These are phyloP conservation scores for Leucopternis melanops DNA, from an alignment of 2,113 vertebrate genomes.

Conservation along the genomic window DNA sequence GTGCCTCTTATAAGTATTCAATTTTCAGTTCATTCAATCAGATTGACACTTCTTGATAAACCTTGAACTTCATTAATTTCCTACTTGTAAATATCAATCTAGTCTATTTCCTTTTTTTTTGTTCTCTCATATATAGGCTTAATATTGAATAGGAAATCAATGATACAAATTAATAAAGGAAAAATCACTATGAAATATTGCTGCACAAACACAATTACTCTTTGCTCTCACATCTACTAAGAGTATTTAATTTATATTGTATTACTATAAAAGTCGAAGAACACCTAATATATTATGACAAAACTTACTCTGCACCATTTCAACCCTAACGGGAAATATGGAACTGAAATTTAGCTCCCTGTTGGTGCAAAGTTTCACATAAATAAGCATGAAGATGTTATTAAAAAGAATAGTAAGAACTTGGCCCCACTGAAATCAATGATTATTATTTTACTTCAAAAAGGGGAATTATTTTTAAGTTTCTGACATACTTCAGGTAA, in stretches of 20 bases:
- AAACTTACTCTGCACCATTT: background rate
- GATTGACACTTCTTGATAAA: background rate
- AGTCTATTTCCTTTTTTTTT: background rate
- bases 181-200: background rate
- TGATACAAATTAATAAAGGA: background rate
- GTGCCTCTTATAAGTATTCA: background rate
- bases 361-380: background rate
- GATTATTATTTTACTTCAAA: background rate
- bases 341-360: background rate
- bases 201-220: background rate
- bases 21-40: background rate
- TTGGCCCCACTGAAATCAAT: background rate
- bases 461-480: background rate
- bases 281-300: background rate
- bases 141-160: background rate
- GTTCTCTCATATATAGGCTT: background rate
- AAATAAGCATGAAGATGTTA: background rate
- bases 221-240: background rate
- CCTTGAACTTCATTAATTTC: background rate
- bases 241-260: background rate
- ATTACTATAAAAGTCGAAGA: background rate
- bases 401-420: background rate
- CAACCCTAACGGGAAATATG: rapidly evolving
- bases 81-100: background rate
- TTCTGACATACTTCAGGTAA: background rate